phyloP scores from a whole-genome alignment of 1,140 invertebrate genomes.

The Tetraneura akinire region DNA sequence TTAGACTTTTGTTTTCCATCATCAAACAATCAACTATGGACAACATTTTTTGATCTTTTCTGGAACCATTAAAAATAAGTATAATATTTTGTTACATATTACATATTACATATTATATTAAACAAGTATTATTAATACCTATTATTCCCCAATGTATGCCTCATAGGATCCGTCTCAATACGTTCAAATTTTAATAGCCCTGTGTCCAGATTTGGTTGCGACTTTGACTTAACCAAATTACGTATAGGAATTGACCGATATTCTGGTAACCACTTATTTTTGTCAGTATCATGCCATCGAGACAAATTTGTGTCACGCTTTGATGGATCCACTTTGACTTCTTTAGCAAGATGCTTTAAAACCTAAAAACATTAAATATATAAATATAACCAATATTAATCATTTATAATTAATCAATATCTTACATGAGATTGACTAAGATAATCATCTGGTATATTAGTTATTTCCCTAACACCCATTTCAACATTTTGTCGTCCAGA shows the following conservation, averaged over 20 bases:
- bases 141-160: conserved; percentile 54
- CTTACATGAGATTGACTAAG: conserved; percentile 72
- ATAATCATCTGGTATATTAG: conserved; percentile 83
- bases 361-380: conserved; percentile 62
- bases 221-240: conserved; percentile 67
- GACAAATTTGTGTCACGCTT: conserved; percentile 35
- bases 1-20: conserved; percentile 81
- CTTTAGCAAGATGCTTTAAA: conserved; percentile 83
- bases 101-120: no score
- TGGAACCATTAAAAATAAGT: conserved; percentile 50
- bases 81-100: background rate
- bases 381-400: background rate
- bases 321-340: conserved; percentile 68
- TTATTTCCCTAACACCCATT: conserved; percentile 70
- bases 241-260: conserved; percentile 1
- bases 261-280: conserved; percentile 18
- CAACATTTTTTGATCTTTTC: conserved; percentile 63
- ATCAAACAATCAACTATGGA: conserved; percentile 82
- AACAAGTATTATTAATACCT: conserved; percentile 44
- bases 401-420: background rate
- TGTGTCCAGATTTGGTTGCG: conserved; percentile 68
- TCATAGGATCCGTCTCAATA: conserved; percentile 51
- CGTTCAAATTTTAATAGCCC: conserved; percentile 56
- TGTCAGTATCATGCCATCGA: conserved; percentile 39
- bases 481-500: conserved; percentile 53